A percentile compares a stretch with the other conserved stretches of the same genome.
These are phyloP conservation scores for Herminia tarsipennalis DNA, from an alignment of 2,888 invertebrate genomes.

Conservation along the genomic window DNA sequence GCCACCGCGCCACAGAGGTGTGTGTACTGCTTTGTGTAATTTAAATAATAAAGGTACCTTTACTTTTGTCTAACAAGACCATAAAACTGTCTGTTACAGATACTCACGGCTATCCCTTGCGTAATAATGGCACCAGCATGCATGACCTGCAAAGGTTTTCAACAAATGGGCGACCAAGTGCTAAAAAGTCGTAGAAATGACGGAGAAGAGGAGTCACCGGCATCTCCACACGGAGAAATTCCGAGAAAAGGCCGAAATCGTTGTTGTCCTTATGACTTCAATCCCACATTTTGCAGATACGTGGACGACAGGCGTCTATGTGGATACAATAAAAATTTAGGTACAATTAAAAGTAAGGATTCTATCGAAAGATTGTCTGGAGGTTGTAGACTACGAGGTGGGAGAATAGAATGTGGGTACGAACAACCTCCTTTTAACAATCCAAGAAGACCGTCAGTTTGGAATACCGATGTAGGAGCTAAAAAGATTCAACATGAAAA, in stretches of 20 bases:
- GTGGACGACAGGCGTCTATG: constrained; percentile 67
- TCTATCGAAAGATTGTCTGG: constrained; percentile 41
- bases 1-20: too few relatives aligned
- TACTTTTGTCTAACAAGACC: too few relatives aligned
- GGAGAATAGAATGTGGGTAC: constrained; percentile 74
- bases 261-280: constrained; percentile 73
- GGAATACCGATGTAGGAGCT: constrained; percentile 9
- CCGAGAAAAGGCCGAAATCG: constrained; percentile 25
- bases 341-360: constrained; percentile 41
- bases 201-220: too few relatives aligned
- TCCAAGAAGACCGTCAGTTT: constrained; percentile 43
- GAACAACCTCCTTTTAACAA: constrained; percentile 54
- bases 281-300: constrained; percentile 57
- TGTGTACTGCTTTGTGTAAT: too few relatives aligned
- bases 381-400: constrained; percentile 64
- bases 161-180: not conserved
- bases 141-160: not conserved
- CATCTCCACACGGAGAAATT: not conserved
- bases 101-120: not conserved
- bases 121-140: not conserved
- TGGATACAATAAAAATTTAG: constrained; percentile 66
- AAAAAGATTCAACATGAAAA: not conserved
- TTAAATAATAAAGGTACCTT: too few relatives aligned
- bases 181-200: not conserved
- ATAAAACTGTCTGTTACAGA: constrained; percentile 5